These are phyloP conservation scores for Pandemis heparana DNA, from an alignment of 2,888 invertebrate species.

Conservation along the genomic window DNA sequence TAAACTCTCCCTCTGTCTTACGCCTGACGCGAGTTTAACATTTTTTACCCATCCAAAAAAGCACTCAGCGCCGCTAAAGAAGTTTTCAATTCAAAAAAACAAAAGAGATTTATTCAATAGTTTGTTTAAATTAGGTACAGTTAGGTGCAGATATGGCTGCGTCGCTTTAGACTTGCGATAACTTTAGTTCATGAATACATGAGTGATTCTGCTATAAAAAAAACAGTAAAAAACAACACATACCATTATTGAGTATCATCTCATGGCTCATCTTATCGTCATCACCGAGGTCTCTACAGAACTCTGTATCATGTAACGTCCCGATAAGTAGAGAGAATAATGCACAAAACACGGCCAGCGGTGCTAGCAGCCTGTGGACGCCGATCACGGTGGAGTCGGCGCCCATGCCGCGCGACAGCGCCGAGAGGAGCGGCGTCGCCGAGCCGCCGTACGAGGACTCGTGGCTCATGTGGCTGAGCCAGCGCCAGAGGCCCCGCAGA, in stretches of 20 bases:
- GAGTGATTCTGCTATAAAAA: no score
- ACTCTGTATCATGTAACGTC: conserved; percentile 95
- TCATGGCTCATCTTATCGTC: conserved; percentile 68
- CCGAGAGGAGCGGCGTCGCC: conserved; percentile 86
- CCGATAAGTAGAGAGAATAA: conserved; percentile 92
- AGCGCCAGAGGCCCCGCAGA: conserved; percentile 90
- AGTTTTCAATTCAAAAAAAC: no score
- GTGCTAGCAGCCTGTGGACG: conserved; percentile 89
- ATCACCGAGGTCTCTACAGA: conserved; percentile 84
- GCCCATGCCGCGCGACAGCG: conserved; percentile 88
- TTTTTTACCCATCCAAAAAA: no score
- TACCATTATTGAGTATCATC: conserved; percentile 46
- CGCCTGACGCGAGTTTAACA: no score
- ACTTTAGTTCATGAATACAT: no score
- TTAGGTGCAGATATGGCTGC: no score
- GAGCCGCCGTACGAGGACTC: conserved; percentile 74
- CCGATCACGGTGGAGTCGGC: conserved; percentile 85
- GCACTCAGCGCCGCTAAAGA: no score
- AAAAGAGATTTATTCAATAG: no score
- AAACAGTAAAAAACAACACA: not conserved
- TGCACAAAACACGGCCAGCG: conserved; percentile 93
- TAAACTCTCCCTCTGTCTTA: no score
- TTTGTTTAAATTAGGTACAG: no score
- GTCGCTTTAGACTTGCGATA: no score
- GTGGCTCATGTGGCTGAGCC: conserved; percentile 78